Conservation (phyloP, 2,797 vertebrate genomes). For the Harpagifer antarcticus region DNA sequence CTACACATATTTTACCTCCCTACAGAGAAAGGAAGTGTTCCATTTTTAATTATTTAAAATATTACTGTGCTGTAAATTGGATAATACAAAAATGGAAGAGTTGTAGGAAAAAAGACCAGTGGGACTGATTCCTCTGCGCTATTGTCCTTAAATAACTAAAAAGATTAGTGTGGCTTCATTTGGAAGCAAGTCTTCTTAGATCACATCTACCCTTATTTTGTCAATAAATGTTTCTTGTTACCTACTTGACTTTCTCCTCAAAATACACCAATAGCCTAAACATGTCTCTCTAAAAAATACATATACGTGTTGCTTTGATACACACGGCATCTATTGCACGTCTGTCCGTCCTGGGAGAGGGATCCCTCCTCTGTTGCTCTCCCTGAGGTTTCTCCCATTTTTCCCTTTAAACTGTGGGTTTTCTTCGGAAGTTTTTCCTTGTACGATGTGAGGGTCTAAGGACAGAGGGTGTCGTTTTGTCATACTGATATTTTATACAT, state of each 20-base stretch:
- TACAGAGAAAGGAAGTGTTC: constrained; percentile 6
- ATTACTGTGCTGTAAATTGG: constrained; percentile 40
- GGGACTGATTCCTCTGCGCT: constrained; percentile 29
- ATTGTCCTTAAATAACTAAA: constrained; percentile 23
- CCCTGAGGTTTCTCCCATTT: too few relatives aligned
- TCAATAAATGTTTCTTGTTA: neutral
- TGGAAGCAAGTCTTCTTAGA: neutral
- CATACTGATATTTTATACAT: too few relatives aligned
- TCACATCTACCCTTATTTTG: neutral
- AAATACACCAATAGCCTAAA: neutral
- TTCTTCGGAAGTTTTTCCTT: too few relatives aligned
- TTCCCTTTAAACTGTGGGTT: too few relatives aligned
- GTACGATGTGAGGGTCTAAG: too few relatives aligned
- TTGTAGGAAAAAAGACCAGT: constrained; percentile 37
- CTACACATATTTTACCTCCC: constrained; percentile 16
- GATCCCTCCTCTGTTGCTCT: too few relatives aligned
- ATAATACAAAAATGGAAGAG: constrained; percentile 35
- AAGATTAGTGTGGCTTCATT: neutral
- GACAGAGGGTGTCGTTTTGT: too few relatives aligned
- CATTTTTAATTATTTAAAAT: constrained; percentile 20
- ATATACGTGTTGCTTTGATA: constrained; percentile 5
- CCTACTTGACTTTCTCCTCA: neutral
- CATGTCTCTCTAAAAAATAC: neutral
- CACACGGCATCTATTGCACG: too few relatives aligned
- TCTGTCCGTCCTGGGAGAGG: too few relatives aligned